Base-by-base conservation (phyloP, 2,113 vertebrate species). In the Acanthochromis polyacanthus region DNA sequence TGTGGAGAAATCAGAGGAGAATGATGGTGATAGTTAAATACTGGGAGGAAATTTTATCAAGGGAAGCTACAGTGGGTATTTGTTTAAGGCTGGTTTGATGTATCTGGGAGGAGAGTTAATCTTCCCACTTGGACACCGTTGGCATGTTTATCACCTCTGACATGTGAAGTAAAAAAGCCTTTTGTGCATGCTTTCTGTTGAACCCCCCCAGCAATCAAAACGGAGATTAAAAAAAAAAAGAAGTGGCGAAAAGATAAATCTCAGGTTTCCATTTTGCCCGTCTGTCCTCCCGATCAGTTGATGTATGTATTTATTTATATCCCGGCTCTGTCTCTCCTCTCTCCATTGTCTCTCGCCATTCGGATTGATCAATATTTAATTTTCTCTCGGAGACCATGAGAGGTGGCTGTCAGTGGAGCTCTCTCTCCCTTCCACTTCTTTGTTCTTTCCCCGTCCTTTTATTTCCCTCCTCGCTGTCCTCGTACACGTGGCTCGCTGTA, bases 291-390 rank as follows among this genome's bases (percentile, higher is more conserved):
- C 14, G 11, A 67, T 45, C 10, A 53, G 43, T 88, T 88, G 82
- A 89, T 88, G 75, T 90, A 75, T 92, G 86, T 91, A 91, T 93
- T 92, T 94, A 92, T 94, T 94, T 93, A 83, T 90, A 86, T 91
- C 85, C 74, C 84, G 75, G 66, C 71, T 73, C 85, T 48, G 75
- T 67, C 68, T 62, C 91, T 55, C 88, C 77, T 90, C 88, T 59
- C 81, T 93, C 50, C 83, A 78, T 95, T 94, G 93, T 95, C 95
- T 15, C 40, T 43, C 40, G 12, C 40, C 40, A 12, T 43, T 43
- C 88, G 87, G 92, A 94, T 94, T 94, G 95, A 96, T 97, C 96
- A 96, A 96, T 96, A 96, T 96, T 97, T 97, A 95, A 97, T 97
- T 98, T 97, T 96, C 96, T 96, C 93, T 78, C 83, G 43, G 93